Evolutionary conservation across 2,113 vertebrate species (phyloP), one percentile per base, ranked within the genome.

Genomic region (Camelus bactrianus): DNA sequence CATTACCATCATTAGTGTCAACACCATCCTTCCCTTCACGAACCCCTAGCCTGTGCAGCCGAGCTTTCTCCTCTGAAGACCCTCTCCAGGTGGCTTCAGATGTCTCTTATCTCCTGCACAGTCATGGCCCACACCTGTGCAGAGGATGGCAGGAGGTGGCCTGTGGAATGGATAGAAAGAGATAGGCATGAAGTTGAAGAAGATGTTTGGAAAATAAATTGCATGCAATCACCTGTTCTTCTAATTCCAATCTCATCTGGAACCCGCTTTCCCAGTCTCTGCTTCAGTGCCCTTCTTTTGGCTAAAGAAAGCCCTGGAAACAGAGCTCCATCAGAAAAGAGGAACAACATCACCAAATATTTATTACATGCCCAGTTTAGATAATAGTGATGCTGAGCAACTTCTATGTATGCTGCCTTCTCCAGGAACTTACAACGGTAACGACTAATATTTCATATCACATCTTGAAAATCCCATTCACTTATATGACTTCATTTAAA

Each of bases 151-250:
- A 30, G 52, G 58, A 67, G 83, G 79, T 96, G 85, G 95, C 65
- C 75, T 81, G 17, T 10, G 2, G 82, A 97, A 96, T 32, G 96
- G 96, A 85, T 89, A 91, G 79, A 64, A 92, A 52, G 84, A 83
- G 94, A 38, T 2, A 86, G 54, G 22, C 30, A 95, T 89, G 94
- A 90, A 84, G 89, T 89, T 0, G 0, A 62, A 92, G 94, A 90
- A 96, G 77, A 89, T 94, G 89, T 58, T 94, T 91, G 52, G 83
- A 95, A 97, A 98, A 95, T 92, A 93, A 96, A 82, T 93, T 95
- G n/a, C 97, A 97, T 95, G 95, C 91, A 97, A 97, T 96, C 89
- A 95, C 81, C 89, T n/a, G 56, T 56, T 77, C 35, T 69, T 97
- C 50, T 58, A 89, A 75, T 91, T 65, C 84, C 50, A 62, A 95